Base-by-base conservation (phyloP, 2,888 invertebrate genomes). In the Lepas anatifera region DNA sequence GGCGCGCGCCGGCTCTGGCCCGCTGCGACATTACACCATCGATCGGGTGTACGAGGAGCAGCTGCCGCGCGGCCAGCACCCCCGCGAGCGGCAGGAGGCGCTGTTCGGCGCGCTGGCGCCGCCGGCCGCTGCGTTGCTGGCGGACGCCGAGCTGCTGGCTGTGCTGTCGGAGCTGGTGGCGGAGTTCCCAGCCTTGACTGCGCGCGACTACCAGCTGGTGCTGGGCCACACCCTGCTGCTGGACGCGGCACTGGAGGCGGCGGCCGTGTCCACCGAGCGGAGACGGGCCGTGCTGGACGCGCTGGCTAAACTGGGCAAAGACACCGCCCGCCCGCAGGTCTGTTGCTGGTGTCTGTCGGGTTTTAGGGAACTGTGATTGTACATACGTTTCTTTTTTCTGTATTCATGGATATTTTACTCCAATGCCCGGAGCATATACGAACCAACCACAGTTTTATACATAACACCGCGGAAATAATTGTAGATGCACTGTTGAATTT, bases 61-160 rank as follows among this genome's bases (percentile, higher is more conserved):
- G 75, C 76, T 81, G 75, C 80, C 81, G 16, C 79, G 79, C 73
- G 92, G 92, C 0, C 88, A 89, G 75, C 93, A 95, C 80, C 97
- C 97, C 0, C 85, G 89, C 73, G 95, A 96, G 81, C 84, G 91
- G 29, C 87, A 88, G 70, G 95, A 95, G 79, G 94, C 93, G 80
- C 92, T 92, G 2, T 95, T 95, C 79, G 97, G 97, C 79, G 91
- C 96, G 71, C 89, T 96, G 43, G 88, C 90, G 7, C 87, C 92
- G 3, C 39, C 66, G 66, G 83, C 85, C 71, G 87, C 85, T 71
- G 86, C 87, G 75, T 81, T 90, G 41, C 85, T 93, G 80, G 85
- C 89, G 0, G 95, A 96, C 77, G 92, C 93, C 0, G 96, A 97
- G 78, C 80, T 95, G 0, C 80, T 96, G 16, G 87, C 87, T 1